Evolutionary conservation across 2,888 invertebrate species (phyloP).

Genomic region (Tenthredo notha): DNA sequence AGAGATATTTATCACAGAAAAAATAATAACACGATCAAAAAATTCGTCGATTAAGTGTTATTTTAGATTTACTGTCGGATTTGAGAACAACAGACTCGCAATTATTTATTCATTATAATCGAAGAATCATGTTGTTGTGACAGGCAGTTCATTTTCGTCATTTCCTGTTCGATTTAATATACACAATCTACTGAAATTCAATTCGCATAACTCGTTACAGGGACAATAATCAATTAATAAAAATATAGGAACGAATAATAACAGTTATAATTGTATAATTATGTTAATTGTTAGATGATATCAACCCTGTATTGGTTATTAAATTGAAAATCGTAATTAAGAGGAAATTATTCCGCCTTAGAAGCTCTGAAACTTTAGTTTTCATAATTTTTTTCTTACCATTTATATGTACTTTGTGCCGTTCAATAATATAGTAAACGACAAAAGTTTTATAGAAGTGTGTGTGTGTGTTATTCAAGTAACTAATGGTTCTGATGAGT

Average conservation of each 20-base stretch:
- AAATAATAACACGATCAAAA: not conserved
- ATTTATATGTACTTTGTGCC: not conserved
- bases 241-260: too few species aligned
- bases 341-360: not conserved
- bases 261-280: not conserved
- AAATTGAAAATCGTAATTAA: not conserved
- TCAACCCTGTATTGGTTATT: too few species aligned
- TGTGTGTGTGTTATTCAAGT: constrained; percentile 3
- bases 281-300: not conserved
- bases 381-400: not conserved
- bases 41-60: not conserved
- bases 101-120: not conserved
- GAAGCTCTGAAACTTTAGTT: not conserved
- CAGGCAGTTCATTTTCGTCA: not conserved
- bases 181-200: not conserved
- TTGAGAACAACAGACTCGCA: not conserved
- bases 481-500: not conserved
- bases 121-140: not conserved
- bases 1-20: not conserved
- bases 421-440: not conserved
- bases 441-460: not conserved
- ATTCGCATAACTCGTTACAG: not conserved
- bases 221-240: too few species aligned
- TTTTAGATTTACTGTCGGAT: not conserved
- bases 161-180: not conserved